phyloP scores from a whole-genome alignment of 64 coral and sea anemone species.

The Pocillopora verrucosa region DNA sequence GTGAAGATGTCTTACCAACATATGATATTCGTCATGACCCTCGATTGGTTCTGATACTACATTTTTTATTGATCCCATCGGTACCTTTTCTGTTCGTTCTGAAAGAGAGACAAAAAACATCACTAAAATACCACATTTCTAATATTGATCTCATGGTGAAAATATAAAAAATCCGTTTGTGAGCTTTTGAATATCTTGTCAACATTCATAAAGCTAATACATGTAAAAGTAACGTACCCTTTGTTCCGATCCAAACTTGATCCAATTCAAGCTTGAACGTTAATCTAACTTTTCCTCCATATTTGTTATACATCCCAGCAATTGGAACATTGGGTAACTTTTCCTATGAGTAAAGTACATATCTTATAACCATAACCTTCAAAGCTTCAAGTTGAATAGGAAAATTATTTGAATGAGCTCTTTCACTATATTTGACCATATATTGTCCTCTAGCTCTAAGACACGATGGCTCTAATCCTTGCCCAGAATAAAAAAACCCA shows the following conservation, averaged over 20 bases:
- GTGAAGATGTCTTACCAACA: slow-evolving; percentile 60
- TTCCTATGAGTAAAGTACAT: slow-evolving; percentile 50
- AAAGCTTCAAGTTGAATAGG: not conserved
- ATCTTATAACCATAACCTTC: not conserved
- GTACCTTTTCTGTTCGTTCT: slow-evolving; percentile 99
- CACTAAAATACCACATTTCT: not conserved
- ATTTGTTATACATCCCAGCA: slow-evolving; percentile 98
- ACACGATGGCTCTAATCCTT: too few species aligned
- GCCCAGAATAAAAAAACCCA: too few species aligned
- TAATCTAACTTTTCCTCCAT: slow-evolving; percentile 95
- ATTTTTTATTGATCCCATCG: slow-evolving; percentile 99
- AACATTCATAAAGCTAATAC: not conserved
- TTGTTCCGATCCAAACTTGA: slow-evolving; percentile 99
- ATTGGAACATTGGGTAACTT: slow-evolving; percentile 79
- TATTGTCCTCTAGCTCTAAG: too few species aligned
- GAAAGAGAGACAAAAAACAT: slow-evolving; percentile 7
- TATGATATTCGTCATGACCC: slow-evolving; percentile 96
- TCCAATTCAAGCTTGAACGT: slow-evolving; percentile 98
- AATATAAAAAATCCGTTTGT: not conserved
- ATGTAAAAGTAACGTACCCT: slow-evolving; percentile 52
- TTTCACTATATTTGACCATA: too few species aligned
- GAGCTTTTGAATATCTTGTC: too few species aligned
- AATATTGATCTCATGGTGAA: not conserved
- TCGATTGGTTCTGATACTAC: slow-evolving; percentile 96
- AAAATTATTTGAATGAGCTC: not conserved